Evolutionary conservation across 2,888 invertebrate genomes (phyloP).

Genomic region (Epiblema foenella): DNA sequence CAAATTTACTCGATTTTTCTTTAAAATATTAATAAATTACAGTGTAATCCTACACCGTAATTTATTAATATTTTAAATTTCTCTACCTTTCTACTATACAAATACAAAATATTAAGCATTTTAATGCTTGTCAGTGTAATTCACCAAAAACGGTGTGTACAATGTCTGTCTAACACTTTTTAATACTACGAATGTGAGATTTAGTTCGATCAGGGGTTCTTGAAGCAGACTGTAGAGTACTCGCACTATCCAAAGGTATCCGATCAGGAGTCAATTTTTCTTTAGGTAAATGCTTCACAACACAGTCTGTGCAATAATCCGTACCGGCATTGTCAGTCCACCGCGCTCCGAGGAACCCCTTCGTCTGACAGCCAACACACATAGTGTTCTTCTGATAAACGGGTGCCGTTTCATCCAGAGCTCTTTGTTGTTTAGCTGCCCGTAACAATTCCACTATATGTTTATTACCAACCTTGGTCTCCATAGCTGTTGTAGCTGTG

Average conservation of each 20-base stretch:
- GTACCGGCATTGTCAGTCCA: slow-evolving; percentile 81
- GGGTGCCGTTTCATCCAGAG: slow-evolving; percentile 73
- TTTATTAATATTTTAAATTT: too few species aligned
- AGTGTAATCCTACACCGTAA: not conserved
- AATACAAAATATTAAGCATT: slow-evolving; percentile 4
- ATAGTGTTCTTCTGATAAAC: slow-evolving; percentile 74
- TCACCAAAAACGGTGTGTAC: not conserved
- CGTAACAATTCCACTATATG: slow-evolving; percentile 69
- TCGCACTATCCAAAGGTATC: slow-evolving; percentile 48
- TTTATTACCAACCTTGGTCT: slow-evolving; percentile 62
- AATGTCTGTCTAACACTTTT: not conserved
- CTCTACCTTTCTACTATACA: not conserved
- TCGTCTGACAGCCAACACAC: slow-evolving; percentile 78
- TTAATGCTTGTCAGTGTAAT: not conserved
- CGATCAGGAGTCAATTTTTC: slow-evolving; percentile 73
- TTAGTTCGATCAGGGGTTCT: not conserved
- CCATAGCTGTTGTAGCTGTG: slow-evolving; percentile 46
- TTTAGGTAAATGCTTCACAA: slow-evolving; percentile 71
- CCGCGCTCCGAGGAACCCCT: slow-evolving; percentile 75
- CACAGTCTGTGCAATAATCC: slow-evolving; percentile 79
- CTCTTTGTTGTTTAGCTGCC: slow-evolving; percentile 73
- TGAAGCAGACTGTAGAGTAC: not conserved
- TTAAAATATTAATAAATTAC: not conserved
- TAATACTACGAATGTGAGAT: not conserved
- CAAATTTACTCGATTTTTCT: not conserved